These are phyloP conservation scores for Dione vanillae DNA, from an alignment of 2,888 invertebrate species.

Conservation along the genomic window DNA sequence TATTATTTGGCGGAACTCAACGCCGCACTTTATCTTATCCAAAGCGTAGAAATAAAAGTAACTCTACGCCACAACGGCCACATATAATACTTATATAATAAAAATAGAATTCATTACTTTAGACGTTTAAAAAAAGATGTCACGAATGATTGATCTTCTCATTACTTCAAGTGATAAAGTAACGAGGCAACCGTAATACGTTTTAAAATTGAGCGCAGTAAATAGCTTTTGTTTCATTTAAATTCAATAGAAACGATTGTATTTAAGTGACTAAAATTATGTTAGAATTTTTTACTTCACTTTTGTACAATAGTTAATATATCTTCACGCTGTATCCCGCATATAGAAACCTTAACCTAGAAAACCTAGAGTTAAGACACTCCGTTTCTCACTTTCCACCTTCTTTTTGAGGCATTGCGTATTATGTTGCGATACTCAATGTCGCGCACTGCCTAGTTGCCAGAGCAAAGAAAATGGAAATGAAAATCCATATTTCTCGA, in stretches of 20 bases:
- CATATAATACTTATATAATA: too few relatives aligned
- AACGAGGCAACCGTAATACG: background rate
- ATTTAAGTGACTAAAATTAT: too few relatives aligned
- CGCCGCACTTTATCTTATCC: background rate
- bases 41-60: background rate
- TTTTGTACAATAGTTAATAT: too few relatives aligned
- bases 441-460: too few relatives aligned
- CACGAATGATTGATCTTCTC: constrained; percentile 11
- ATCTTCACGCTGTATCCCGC: too few relatives aligned
- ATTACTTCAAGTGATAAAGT: background rate
- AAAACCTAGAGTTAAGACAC: background rate
- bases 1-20: background rate
- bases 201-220: background rate
- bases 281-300: too few relatives aligned
- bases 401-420: too few relatives aligned
- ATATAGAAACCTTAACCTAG: too few relatives aligned
- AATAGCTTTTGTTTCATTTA: background rate
- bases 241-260: background rate
- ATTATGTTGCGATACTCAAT: too few relatives aligned
- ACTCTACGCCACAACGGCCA: background rate
- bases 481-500: too few relatives aligned
- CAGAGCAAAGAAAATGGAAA: too few relatives aligned
- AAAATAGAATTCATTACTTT: background rate
- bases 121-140: background rate
- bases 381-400: too few relatives aligned